Evolutionary conservation across 2,797 vertebrate genomes (phyloP), one percentile per base, ranked within the genome.

Genomic region (Mycteria americana): DNA sequence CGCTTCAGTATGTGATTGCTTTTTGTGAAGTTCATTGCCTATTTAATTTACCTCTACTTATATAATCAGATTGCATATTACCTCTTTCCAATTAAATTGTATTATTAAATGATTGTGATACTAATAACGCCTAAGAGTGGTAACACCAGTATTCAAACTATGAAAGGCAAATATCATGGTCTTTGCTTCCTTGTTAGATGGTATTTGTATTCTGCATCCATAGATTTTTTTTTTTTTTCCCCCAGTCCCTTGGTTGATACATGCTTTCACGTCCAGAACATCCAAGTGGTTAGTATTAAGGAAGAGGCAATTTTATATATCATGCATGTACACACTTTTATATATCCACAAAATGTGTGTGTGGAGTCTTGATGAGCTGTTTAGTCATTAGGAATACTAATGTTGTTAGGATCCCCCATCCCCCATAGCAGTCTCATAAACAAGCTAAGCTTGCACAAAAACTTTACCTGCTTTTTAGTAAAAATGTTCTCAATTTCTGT

Each of bases 61-160:
- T 2, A 41, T 65, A 79, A 79, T 75, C n/a, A 46, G 46, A 78
- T 87, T 69, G 46, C 28, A 24, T 92, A 69, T 79, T 91, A 50
- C 43, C 21, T 78, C 46, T 93, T 89, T 57, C 31, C 88, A 92
- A 91, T 90, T 65, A 85, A 94, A 86, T 76, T 86, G 21, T 88
- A n/a, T 81, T 92, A 72, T 81, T 93, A 88, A 92, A 69, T 81
- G 57, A 48, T 78, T 72, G 21, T 75, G 54, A 24, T 89, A 59
- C 39, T 89, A 76, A 35, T 88, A 81, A 62, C 37, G 18, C 13
- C 31, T 77, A 43, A 59, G 60, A 92, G 50, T 39, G 46, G 13
- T 88, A 85, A 59, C 27, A 90, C 33, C 33, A 48, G 25, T 81
- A 56, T 67, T 85, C 75, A 62, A 31, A 80, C 68, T 56, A 8